Evolutionary conservation across 2,888 invertebrate species (phyloP), one percentile per base, ranked within the genome.

Genomic region (Minunthozetes semirufus): DNA sequence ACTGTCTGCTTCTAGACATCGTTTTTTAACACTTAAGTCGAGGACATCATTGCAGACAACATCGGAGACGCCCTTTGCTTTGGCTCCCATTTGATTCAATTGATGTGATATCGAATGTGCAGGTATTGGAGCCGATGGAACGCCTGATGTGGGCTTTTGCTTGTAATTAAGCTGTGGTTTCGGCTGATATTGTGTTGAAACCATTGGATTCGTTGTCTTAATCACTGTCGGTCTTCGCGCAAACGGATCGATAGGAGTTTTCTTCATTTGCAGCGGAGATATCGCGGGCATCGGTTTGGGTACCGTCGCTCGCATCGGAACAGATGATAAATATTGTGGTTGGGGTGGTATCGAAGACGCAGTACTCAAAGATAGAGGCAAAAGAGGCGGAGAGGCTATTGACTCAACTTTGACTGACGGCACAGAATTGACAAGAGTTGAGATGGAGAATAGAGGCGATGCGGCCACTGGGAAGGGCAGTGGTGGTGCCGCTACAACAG

Each of bases 321-420:
- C 9, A 6, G 50, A 15, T 29, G 19, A 3, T 3, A 13, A 2
- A 82, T 79, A 71, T 85, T 82, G 81, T 2, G 84, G 82, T 17
- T 82, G 80, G 17, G 82, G 79, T 38, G 83, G 77, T 56, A 79
- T 66, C 80, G 79, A n/a, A 79, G 77, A 46, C 75, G 80, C 76
- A 9, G 77, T n/a, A 11, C n/a, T 48, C 15, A 48, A n/a, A n/a
- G 48, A n/a, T 11, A 74, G 9, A 11, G 25, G 70, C 46, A 78
- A 77, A 76, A 80, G 81, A 71, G 82, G 83, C 6, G 72, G 33
- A 4, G 72, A 19, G 0, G 53, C 15, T 17, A 72, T 53, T 29
- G 50, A 22, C 27, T 53, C 56, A 13, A n/a, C 56, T 72, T 72
- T 72, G 33, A 72, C 72, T 33, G 50, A 50, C 4, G 33, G 33